A percentile compares a stretch with the other conserved stretches of the same genome.
Conservation (phyloP, 2,797 vertebrate species). For the Babyrousa celebensis region DNA sequence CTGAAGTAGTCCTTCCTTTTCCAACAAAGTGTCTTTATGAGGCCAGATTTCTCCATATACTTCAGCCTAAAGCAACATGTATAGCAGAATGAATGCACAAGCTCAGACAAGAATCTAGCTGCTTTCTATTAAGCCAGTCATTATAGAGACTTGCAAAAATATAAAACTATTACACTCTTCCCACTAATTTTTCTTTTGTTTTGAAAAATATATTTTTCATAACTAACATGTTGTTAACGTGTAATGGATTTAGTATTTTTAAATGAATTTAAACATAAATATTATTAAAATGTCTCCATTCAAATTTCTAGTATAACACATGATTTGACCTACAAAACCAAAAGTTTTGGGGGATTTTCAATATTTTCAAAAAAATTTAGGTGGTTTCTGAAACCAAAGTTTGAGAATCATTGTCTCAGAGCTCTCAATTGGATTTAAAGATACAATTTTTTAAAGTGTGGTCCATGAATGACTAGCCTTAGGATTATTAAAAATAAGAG, state of each 20-base stretch:
- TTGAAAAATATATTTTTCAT: conserved; percentile 58
- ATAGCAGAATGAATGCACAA: neutral
- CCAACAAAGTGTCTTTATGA: neutral
- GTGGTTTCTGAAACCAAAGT: neutral
- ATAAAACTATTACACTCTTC: neutral
- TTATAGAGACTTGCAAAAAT: conserved; percentile 52
- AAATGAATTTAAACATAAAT: conserved; percentile 60
- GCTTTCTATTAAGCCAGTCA: neutral
- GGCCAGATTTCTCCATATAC: conserved; percentile 1
- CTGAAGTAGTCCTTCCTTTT: conserved; percentile 1
- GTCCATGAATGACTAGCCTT: neutral
- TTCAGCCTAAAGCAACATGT: conserved; percentile 23
- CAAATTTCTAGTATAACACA: neutral
- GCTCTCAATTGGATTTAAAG: conserved; percentile 34
- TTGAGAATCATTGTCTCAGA: neutral
- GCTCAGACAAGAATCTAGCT: neutral
- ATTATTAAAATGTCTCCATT: neutral
- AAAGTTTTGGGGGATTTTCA: conserved; percentile 37
- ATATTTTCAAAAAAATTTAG: conserved; percentile 10
- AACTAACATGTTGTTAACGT: conserved; percentile 4
- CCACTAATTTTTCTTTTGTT: neutral
- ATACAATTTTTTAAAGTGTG: conserved; percentile 5
- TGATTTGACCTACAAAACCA: neutral
- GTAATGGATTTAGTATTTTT: conserved; percentile 24
- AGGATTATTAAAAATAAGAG: conserved; percentile 40